Percentiles rank a stretch among this genome's conserved stretches.
Conservation (phyloP, 2,888 invertebrate species). For the Thecocarcelia acutangulata region DNA sequence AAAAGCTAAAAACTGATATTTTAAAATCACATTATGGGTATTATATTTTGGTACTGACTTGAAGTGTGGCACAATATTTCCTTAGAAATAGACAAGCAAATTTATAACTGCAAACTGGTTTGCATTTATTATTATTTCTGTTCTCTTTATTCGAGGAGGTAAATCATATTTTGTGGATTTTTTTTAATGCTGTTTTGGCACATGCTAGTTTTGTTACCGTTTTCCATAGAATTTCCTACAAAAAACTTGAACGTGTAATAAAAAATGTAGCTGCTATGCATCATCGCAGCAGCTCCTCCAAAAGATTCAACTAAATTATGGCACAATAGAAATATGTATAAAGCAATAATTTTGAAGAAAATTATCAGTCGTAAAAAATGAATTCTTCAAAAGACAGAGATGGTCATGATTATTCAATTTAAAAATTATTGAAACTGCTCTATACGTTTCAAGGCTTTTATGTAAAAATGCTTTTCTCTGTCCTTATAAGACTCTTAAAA, state of each 20-base stretch:
- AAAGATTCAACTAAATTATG: conserved; percentile 44
- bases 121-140: conserved; percentile 23
- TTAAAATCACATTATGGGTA: conserved; percentile 47
- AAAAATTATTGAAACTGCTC: too few species aligned
- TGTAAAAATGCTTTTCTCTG: too few species aligned
- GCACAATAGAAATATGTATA: conserved; percentile 10
- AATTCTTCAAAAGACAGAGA: conserved; percentile 22
- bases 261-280: conserved; percentile 26
- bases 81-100: conserved; percentile 55
- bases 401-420: not conserved
- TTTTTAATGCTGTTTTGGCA: conserved; percentile 50
- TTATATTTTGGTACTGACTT: conserved; percentile 44
- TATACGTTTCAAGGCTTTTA: too few species aligned
- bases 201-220: conserved; percentile 50
- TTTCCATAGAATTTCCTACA: conserved; percentile 36
- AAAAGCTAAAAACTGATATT: conserved; percentile 62
- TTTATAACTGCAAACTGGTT: conserved; percentile 36
- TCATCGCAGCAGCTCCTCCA: conserved; percentile 29
- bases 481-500: too few species aligned
- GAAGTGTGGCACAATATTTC: conserved; percentile 64
- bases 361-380: conserved; percentile 55
- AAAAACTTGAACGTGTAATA: conserved; percentile 20
- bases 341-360: conserved; percentile 47
- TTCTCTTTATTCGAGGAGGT: conserved; percentile 42
- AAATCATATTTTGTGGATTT: conserved; percentile 58